A percentile compares a stretch with the other conserved stretches of the same genome.
Conservation (phyloP, 2,888 invertebrate genomes). For the Magallana nippona region DNA sequence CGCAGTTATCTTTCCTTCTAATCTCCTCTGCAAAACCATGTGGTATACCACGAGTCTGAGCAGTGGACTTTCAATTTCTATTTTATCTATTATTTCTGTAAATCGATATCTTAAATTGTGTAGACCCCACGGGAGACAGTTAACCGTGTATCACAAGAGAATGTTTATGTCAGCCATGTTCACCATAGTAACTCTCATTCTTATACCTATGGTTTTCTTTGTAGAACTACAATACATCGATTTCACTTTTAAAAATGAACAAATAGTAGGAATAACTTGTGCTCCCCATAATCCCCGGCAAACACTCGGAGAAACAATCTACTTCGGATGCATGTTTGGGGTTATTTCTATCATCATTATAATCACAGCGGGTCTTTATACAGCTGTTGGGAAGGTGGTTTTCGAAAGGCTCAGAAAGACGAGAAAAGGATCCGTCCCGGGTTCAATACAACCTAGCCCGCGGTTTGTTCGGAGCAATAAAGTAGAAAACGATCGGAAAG, state of each 20-base stretch:
- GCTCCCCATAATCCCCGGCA: slow-evolving; percentile 14
- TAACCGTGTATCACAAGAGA: slow-evolving; percentile 19
- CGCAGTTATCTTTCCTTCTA: slow-evolving; percentile 28
- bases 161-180: neutral
- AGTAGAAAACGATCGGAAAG: neutral
- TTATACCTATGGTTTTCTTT: neutral
- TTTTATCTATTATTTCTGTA: slow-evolving; percentile 10
- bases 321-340: slow-evolving; percentile 35
- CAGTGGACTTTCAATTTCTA: slow-evolving; percentile 15
- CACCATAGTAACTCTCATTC: neutral
- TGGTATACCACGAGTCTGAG: slow-evolving; percentile 22
- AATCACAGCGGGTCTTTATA: slow-evolving; percentile 22
- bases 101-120: slow-evolving; percentile 34
- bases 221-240: neutral
- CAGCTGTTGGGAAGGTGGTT: slow-evolving; percentile 36
- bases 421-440: neutral
- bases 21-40: neutral
- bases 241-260: neutral
- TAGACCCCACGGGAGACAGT: slow-evolving; percentile 28
- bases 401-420: slow-evolving; percentile 29
- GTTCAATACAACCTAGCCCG: neutral
- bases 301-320: neutral
- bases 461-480: neutral
- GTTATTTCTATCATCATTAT: neutral
- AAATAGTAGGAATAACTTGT: slow-evolving; percentile 2